Conservation (phyloP, 1,140 invertebrate species). For the Zeugodacus cucurbitae region DNA sequence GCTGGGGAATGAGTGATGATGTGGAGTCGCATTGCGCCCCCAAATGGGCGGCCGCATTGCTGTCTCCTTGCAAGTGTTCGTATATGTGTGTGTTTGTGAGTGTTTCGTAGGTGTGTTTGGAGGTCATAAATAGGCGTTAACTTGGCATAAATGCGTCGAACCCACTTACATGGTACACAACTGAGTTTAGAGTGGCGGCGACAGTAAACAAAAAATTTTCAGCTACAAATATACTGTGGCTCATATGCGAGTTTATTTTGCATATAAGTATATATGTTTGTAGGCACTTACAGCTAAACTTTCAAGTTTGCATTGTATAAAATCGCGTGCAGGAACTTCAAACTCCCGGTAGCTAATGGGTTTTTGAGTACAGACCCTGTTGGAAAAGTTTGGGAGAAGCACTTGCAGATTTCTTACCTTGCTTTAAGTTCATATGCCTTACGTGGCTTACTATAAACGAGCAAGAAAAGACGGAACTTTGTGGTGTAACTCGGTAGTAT, state of each 20-base stretch:
- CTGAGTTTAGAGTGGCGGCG: background rate
- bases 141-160: conserved; percentile 29
- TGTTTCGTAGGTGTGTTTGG: conserved; percentile 8
- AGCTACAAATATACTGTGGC: background rate
- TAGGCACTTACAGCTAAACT: background rate
- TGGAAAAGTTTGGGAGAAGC: background rate
- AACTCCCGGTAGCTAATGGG: background rate
- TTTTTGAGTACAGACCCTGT: background rate
- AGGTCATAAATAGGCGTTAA: conserved; percentile 41
- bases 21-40: background rate
- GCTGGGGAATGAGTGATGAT: conserved; percentile 1
- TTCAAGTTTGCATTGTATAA: background rate
- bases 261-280: background rate
- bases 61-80: background rate
- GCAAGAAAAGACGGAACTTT: too few species aligned
- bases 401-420: too few species aligned
- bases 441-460: too few species aligned
- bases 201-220: background rate
- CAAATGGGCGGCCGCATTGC: background rate
- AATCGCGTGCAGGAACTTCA: background rate
- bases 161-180: background rate
- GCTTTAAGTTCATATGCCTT: too few species aligned
- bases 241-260: background rate
- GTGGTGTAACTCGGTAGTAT: too few species aligned
- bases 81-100: background rate